Base-by-base conservation (phyloP, 2,113 vertebrate species). In the Phyllostomus discolor region DNA sequence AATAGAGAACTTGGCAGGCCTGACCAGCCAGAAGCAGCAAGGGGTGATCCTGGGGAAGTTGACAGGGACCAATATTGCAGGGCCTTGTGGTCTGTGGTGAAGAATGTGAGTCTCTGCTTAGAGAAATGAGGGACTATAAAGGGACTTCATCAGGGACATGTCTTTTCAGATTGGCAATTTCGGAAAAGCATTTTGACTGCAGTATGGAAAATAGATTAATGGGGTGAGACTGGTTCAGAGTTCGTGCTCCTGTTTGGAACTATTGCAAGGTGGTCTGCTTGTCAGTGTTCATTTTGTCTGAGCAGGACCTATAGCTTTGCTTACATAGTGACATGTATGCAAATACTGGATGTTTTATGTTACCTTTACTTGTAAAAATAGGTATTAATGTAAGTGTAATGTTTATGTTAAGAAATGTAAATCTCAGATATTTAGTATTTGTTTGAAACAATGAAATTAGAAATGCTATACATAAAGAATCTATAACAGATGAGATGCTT, bases 371-470 rank as follows among this genome's bases (percentile, higher is more conserved):
- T 93, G 43, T 57, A 81, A 69, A 43, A 82, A 22, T 28, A 80
- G 85, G 8, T 20, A 41, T 24, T 33, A 41, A 86, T 33, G 0
- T 3, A 85, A 57, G 20, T 92, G 15, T 38, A 75, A 54, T 85
- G 54, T 88, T 33, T 95, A 38, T 73, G 26, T 54, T 31, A 91
- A 92, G 38, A 94, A 93, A 76, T 48, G 8, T 88, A 84, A 90
- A 67, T 12, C 33, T 81, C 22, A 54, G 54, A 41, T 59, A 52
- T 66, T 52, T 90, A 80, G 5, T 38, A 24, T 62, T 64, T 69
- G 43, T 70, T 85, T 92, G 5, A 90, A 72, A 62, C 6, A 76
- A 31, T 95, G 48, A 78, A 89, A 72, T 90, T 69, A 96, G n/a
- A 28, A 67, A 54, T 88, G 41, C 22, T 75, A 5, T 2, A 59